These are phyloP conservation scores for Remorina albescens DNA, from an alignment of 2,797 vertebrate species.

Conservation along the genomic window DNA sequence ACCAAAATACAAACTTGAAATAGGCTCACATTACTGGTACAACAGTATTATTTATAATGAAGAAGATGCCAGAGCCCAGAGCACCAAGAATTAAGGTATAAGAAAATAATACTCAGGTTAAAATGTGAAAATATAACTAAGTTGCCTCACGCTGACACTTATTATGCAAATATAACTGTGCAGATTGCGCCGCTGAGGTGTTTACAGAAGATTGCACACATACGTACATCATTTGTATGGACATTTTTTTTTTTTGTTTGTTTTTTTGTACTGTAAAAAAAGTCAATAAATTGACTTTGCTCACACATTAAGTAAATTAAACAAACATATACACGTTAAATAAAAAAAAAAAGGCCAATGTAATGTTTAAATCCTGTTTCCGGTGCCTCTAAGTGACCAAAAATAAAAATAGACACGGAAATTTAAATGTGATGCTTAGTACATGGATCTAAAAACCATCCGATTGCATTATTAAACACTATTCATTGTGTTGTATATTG, in stretches of 20 bases:
- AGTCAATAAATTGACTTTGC: not conserved
- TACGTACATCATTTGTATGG: not conserved
- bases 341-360: no score
- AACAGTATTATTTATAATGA: not conserved
- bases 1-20: constrained; percentile 8
- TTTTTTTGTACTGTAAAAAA: not conserved
- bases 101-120: not conserved
- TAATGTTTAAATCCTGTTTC: no score
- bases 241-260: not conserved
- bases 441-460: no score
- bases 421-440: no score
- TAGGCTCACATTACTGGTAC: constrained; percentile 9
- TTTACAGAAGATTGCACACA: not conserved
- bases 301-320: no score
- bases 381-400: no score
- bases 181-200: not conserved
- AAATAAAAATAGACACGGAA: no score
- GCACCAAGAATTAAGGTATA: not conserved
- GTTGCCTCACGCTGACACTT: not conserved
- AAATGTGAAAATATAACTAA: not conserved
- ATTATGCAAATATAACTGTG: not conserved
- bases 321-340: no score
- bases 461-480: no score
- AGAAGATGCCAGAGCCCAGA: not conserved
- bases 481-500: no score